Base-by-base conservation (phyloP, 2,113 vertebrate genomes). In the Phyllostomus discolor region DNA sequence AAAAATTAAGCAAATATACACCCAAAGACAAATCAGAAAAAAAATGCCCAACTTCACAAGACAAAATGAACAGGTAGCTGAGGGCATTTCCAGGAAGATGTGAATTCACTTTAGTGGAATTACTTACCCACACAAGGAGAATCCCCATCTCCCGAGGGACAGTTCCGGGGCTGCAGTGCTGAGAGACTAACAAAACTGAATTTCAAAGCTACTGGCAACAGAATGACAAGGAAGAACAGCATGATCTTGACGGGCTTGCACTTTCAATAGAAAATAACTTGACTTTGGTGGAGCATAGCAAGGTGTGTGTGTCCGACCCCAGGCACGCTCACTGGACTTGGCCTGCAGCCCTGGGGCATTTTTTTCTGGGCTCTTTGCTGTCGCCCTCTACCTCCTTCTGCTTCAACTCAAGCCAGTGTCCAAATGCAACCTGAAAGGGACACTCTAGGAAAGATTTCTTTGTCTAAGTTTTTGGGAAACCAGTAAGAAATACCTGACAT, bases 401-500 rank as follows among this genome's bases (percentile, higher is more conserved):
- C 95, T 97, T 96, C 95, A 97, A 79, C 83, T 94, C 97, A 94
- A 95, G 91, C 81, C 95, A 94, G 97, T 93, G 97, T 97, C 94
- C 64, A 8, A 88, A 72, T 92, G 94, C 28, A 70, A 79, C 38
- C 59, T 69, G 17, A 19, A 54, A 90, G 66, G 83, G 54, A 73
- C 20, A 5, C 84, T 64, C 69, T 48, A 4, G 86, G 79, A 93
- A 62, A 83, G 50, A 83, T 67, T 76, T 95, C 73, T 90, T 94
- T 75, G 75, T 91, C 92, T 79, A 24, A 12, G 46, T 98, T 96
- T 98, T 99, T 98, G 99, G 97, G 98, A 99, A 99, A 98, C 98
- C 99, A 99, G 98, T 98, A 99, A 98, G 99, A 99, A 99, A 99
- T 99, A 99, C 99, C 99, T 99, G 98, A 99, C 99, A 98, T 98